Conservation (phyloP, 2,888 invertebrate species). For the Dyspetes luteomarginatus region DNA sequence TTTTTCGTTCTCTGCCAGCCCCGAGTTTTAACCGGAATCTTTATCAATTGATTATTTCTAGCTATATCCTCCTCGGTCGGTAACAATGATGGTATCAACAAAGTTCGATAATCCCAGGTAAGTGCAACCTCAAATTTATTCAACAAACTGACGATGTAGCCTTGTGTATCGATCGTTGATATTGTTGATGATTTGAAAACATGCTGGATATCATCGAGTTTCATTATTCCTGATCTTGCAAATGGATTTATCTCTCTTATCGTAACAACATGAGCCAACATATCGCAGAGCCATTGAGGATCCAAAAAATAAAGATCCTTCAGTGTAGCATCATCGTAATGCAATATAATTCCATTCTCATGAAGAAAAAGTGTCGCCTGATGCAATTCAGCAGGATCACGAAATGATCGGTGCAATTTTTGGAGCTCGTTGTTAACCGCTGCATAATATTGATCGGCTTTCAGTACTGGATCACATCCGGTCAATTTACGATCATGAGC, state of each 20-base stretch:
- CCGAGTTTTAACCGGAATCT: conserved; percentile 87
- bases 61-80: conserved; percentile 90
- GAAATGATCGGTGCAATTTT: conserved; percentile 89
- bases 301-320: conserved; percentile 98
- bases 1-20: conserved; percentile 88
- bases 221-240: conserved; percentile 96
- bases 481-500: conserved; percentile 90
- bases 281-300: conserved; percentile 99
- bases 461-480: conserved; percentile 92
- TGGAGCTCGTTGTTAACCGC: conserved; percentile 85
- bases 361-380: conserved; percentile 99
- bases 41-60: conserved; percentile 79
- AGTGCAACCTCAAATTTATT: conserved; percentile 99
- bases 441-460: conserved; percentile 89
- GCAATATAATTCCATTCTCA: conserved; percentile 98
- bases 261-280: conserved; percentile 98
- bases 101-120: conserved; percentile 96
- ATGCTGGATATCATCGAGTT: conserved; percentile 94
- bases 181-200: conserved; percentile 95
- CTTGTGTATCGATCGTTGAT: conserved; percentile 88
- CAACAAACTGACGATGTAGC: conserved; percentile 94
- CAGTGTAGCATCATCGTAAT: conserved; percentile 96
- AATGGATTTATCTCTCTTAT: conserved; percentile 99
- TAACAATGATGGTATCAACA: conserved; percentile 95
- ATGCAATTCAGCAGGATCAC: conserved; percentile 95